Conservation (phyloP, 2,113 vertebrate species). For the Sapajus apella region DNA sequence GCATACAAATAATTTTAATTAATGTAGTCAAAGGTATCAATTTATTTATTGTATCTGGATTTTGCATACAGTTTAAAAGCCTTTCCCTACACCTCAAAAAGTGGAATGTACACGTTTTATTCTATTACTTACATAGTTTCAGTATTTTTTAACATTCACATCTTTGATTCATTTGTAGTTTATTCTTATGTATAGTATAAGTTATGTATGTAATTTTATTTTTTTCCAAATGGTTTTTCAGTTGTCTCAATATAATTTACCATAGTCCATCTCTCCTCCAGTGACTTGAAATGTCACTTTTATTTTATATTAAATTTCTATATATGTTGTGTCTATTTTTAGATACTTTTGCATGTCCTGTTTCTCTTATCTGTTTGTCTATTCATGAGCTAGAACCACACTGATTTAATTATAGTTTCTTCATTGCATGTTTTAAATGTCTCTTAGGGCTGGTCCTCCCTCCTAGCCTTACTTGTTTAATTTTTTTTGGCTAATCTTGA, state of each 20-base stretch:
- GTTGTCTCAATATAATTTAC: background rate
- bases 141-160: background rate
- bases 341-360: background rate
- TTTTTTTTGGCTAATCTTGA: background rate
- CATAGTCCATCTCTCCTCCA: background rate
- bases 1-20: background rate
- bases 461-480: background rate
- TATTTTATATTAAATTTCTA: constrained; percentile 11
- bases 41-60: background rate
- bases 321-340: background rate
- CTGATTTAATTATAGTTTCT: background rate
- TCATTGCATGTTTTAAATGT: background rate
- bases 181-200: background rate
- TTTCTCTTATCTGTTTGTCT: background rate
- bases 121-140: background rate
- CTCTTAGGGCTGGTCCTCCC: background rate
- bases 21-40: background rate
- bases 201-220: background rate
- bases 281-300: constrained; percentile 2
- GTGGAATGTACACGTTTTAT: background rate
- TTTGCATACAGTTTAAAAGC: background rate
- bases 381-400: background rate
- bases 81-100: background rate
- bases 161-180: background rate
- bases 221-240: background rate